Conservation (phyloP, 2,113 vertebrate genomes). For the Camarhynchus parvulus region DNA sequence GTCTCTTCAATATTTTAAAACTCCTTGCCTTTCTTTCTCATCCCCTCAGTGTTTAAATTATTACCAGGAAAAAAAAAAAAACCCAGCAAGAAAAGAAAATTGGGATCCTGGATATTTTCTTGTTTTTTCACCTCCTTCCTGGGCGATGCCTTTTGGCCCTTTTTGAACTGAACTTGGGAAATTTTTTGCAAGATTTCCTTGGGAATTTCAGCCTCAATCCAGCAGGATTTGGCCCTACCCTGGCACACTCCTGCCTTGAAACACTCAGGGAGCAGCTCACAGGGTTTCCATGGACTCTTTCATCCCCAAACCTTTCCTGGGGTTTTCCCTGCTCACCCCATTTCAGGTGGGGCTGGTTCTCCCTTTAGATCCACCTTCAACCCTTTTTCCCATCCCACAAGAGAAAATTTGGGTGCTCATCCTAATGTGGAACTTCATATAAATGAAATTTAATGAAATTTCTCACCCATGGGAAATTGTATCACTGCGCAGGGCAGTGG, state of each 20-base stretch:
- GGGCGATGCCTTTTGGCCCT: not conserved
- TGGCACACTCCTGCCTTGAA: not conserved
- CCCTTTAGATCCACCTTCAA: rapidly evolving
- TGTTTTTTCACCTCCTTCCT: not conserved
- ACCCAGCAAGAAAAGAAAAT: no score
- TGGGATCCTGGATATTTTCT: not conserved
- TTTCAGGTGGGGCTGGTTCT: not conserved
- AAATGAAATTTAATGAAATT: not conserved
- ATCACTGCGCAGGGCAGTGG: rapidly evolving
- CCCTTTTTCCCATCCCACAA: rapidly evolving
- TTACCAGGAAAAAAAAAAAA: not conserved
- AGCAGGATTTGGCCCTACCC: not conserved
- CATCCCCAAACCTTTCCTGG: not conserved
- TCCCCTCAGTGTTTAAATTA: not conserved
- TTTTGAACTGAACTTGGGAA: not conserved
- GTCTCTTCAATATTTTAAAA: rapidly evolving
- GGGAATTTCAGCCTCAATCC: not conserved
- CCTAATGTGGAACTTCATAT: rapidly evolving
- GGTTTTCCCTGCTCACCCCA: not conserved
- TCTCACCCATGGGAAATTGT: not conserved
- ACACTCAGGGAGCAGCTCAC: not conserved
- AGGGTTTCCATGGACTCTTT: not conserved
- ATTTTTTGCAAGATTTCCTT: rapidly evolving
- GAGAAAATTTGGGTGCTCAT: not conserved
- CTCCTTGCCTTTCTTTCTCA: not conserved